phyloP scores from a whole-genome alignment of 2,888 invertebrate genomes.

The Lycia hirtaria region DNA sequence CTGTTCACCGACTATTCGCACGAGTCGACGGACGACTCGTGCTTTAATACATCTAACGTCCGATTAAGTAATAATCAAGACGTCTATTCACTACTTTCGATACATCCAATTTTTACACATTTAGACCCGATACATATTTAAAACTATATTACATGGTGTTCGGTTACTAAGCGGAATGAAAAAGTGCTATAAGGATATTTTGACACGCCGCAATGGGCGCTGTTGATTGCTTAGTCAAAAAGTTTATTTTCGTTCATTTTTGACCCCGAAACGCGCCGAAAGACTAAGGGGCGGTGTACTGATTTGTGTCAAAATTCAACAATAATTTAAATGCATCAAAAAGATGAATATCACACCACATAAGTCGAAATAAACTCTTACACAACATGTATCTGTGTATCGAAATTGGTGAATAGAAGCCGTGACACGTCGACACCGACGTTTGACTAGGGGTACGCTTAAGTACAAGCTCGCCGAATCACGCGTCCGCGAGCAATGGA shows the following conservation, averaged over 20 bases:
- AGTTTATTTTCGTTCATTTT: too few species aligned
- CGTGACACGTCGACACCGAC: conserved; percentile 4
- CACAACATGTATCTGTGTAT: not conserved
- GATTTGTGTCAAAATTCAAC: too few species aligned
- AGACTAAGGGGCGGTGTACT: too few species aligned
- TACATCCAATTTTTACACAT: not conserved
- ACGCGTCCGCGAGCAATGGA: conserved; percentile 73
- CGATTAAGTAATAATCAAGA: conserved; percentile 11
- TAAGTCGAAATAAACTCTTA: not conserved
- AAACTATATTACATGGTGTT: not conserved
- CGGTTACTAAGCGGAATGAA: not conserved
- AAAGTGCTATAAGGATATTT: too few species aligned
- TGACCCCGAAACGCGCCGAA: too few species aligned
- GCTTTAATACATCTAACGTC: conserved; percentile 13
- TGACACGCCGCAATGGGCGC: too few species aligned
- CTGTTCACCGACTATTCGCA: too few species aligned
- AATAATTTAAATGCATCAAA: too few species aligned
- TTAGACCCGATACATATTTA: not conserved
- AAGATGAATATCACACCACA: too few species aligned
- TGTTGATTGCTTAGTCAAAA: too few species aligned
- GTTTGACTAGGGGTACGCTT: conserved; percentile 20
- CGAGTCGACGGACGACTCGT: not conserved
- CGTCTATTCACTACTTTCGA: not conserved
- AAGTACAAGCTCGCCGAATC: conserved; percentile 27
- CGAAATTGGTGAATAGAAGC: conserved; percentile 2